Evolutionary conservation across 2,113 vertebrate species (phyloP).

Genomic region (Phocoena sinus): DNA sequence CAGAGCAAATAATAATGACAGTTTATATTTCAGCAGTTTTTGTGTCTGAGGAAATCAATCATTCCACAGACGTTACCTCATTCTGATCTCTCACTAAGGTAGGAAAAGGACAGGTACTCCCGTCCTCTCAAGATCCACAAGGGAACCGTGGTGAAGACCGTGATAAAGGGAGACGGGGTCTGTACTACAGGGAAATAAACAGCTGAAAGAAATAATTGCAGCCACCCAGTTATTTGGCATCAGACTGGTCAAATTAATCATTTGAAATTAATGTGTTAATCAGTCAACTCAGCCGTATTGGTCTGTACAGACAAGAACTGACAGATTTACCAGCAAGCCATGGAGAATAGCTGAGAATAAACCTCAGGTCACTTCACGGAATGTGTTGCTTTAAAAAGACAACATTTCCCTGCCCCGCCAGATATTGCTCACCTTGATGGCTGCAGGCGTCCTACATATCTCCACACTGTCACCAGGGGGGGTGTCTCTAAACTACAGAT

Average conservation of each 20-base stretch:
- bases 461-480: not conserved
- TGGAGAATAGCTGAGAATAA: not conserved
- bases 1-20: conserved; percentile 7
- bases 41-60: not conserved
- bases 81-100: not conserved
- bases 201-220: not conserved
- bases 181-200: not conserved
- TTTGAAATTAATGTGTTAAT: not conserved
- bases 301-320: not conserved
- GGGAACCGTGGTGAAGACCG: not conserved
- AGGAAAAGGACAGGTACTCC: not conserved
- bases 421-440: not conserved
- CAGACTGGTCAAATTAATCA: not conserved
- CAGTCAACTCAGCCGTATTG: not conserved
- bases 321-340: not conserved
- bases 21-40: not conserved
- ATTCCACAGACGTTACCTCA: not conserved
- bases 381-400: not conserved
- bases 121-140: not conserved
- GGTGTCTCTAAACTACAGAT: not conserved
- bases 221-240: not conserved
- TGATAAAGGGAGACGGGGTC: not conserved
- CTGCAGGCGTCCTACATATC: too few relatives aligned
- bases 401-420: not conserved
- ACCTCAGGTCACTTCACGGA: not conserved